Base-by-base conservation (phyloP, 1,140 invertebrate species). In the Mactra quadrangularis region DNA sequence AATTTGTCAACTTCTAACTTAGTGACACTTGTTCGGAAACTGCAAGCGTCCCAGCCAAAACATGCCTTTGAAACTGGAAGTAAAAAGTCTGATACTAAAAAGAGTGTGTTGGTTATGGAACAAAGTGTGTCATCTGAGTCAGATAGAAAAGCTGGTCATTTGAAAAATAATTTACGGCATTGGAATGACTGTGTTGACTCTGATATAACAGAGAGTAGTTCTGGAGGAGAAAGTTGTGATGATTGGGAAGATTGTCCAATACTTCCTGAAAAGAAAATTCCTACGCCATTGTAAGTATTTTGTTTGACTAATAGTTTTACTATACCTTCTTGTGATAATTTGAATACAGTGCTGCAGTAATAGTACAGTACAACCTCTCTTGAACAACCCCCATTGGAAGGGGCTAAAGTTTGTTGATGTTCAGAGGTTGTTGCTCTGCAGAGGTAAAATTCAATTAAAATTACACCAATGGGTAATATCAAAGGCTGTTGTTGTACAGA, bases 171-270 rank as follows among this genome's bases (percentile, higher is more conserved):
- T 91, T 90, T 97, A 75, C 94, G 95, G 35, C 93, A 96, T 75
- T 94, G 97, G 57, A 95, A 97, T 88, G 93, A 94, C 60, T 95
- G 95, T 86, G 93, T 97, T 59, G 97, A 98, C 93, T 98, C 97
- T 22, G 97, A 99, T 94, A 97, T 96, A 19, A 99, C 98, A 19
- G 97, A 96, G 22, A 97, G 97, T 68, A 98, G 97, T 89, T 98
- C 97, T 45, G 97, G 97, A 52, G 97, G 97, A 38, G 97, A 98
- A 92, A 98, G 97, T 88, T 97, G 96, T 93, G 97, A 98, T 94
- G 97, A 99, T 93, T 95, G 96, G 92, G 95, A 87, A 35, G 66
- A 76, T 25, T 83, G 66, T 53, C 81, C 75, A n/a, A 33, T 76
- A 41, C 83, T 62, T 31, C 35, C 66, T 31, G 83, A 86, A 29